These are phyloP conservation scores for Andrena chrysosceles DNA, from an alignment of 2,888 invertebrate genomes.

Conservation along the genomic window DNA sequence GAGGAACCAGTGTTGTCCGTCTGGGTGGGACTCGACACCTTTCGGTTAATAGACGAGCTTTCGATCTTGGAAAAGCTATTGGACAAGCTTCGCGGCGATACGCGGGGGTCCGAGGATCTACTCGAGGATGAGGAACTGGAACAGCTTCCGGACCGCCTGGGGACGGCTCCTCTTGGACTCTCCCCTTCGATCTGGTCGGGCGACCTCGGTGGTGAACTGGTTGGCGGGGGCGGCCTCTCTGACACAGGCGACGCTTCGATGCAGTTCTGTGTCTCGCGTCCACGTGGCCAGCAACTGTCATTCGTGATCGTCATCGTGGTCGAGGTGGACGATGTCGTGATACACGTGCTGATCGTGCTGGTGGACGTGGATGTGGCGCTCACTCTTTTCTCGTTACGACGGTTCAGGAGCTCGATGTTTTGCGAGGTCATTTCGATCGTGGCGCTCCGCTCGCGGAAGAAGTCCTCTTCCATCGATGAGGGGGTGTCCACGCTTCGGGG, in stretches of 20 bases:
- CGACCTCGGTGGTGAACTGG: slow-evolving; percentile 78
- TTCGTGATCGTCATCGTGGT: slow-evolving; percentile 59
- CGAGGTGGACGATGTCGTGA: slow-evolving; percentile 65
- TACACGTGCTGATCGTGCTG: slow-evolving; percentile 45
- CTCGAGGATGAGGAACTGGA: slow-evolving; percentile 80
- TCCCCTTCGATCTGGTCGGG: slow-evolving; percentile 76
- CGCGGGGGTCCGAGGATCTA: slow-evolving; percentile 70
- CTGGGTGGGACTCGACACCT: slow-evolving; percentile 82
- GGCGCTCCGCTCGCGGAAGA: slow-evolving; percentile 79
- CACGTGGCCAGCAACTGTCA: slow-evolving; percentile 68
- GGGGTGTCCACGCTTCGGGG: slow-evolving; percentile 58
- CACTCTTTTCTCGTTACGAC: slow-evolving; percentile 76
- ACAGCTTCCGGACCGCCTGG: slow-evolving; percentile 77
- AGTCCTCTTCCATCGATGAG: slow-evolving; percentile 73
- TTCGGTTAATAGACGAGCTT: slow-evolving; percentile 62
- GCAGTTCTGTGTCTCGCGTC: slow-evolving; percentile 56
- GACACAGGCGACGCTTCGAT: slow-evolving; percentile 53
- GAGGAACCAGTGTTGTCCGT: slow-evolving; percentile 77
- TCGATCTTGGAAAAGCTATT: slow-evolving; percentile 67
- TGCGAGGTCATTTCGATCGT: slow-evolving; percentile 84
- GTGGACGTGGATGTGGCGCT: slow-evolving; percentile 47
- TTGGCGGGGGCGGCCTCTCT: slow-evolving; percentile 74
- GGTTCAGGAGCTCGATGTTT: slow-evolving; percentile 81
- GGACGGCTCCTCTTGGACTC: slow-evolving; percentile 81
- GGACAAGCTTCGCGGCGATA: slow-evolving; percentile 66